phyloP scores from a whole-genome alignment of 2,888 invertebrate genomes.

The Hydrotaea diabolus region DNA sequence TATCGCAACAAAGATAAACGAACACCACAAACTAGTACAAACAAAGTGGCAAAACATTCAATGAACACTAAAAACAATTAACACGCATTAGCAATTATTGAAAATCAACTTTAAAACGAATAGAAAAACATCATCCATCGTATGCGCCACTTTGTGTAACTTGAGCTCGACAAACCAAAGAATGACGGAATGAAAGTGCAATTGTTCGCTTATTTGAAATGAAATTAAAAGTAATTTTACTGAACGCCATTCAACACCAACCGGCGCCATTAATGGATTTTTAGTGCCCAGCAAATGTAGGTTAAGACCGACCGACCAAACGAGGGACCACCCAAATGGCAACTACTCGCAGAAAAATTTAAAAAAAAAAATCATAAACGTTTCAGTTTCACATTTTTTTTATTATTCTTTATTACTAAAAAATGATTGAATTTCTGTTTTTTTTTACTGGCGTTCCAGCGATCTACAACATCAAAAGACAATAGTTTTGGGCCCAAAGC shows the following conservation, averaged over 20 bases:
- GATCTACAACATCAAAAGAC: constrained; percentile 2
- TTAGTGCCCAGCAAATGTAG: constrained; percentile 32
- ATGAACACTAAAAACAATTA: constrained; percentile 57
- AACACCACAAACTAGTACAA: background rate
- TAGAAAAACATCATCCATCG: background rate
- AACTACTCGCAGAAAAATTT: background rate
- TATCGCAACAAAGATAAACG: background rate
- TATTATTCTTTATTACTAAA: constrained; percentile 43
- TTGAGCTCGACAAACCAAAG: background rate
- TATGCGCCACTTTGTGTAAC: background rate
- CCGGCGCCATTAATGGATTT: background rate
- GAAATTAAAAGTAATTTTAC: constrained; percentile 62
- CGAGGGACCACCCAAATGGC: constrained; percentile 55
- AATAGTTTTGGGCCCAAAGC: constrained; percentile 42
- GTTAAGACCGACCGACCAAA: constrained; percentile 64
- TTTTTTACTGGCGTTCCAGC: background rate
- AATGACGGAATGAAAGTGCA: constrained; percentile 59
- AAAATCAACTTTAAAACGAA: constrained; percentile 40
- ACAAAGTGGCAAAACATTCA: constrained; percentile 14
- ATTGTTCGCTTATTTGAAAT: constrained; percentile 43
- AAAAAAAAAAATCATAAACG: constrained; percentile 37
- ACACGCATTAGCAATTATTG: constrained; percentile 66
- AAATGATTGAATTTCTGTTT: constrained; percentile 31
- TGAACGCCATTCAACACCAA: background rate
- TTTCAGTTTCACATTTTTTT: constrained; percentile 35